Conservation (phyloP, 2,888 invertebrate species). For the Eupsilia transversa region DNA sequence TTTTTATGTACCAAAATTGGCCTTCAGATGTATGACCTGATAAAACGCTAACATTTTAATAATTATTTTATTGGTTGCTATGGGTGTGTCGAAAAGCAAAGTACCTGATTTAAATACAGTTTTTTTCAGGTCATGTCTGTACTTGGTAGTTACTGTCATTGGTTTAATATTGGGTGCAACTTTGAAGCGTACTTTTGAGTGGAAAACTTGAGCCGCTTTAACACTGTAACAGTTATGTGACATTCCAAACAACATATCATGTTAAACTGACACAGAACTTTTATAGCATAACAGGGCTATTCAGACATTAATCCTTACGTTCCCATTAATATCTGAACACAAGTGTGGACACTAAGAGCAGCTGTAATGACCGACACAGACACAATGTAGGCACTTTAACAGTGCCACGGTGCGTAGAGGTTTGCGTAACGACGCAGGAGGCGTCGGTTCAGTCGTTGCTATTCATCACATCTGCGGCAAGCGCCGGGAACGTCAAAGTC, state of each 20-base stretch:
- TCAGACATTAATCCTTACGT: constrained; percentile 9
- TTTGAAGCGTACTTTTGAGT: background rate
- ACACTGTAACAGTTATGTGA: constrained; percentile 5
- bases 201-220: background rate
- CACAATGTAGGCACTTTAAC: constrained; percentile 69
- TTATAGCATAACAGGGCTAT: constrained; percentile 1
- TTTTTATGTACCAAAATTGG: no score
- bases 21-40: constrained; percentile 21
- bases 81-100: constrained; percentile 13
- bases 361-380: constrained; percentile 51
- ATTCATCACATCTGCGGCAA: constrained; percentile 91
- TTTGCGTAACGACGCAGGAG: constrained; percentile 86
- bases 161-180: constrained; percentile 13
- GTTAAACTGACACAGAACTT: constrained; percentile 6
- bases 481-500: constrained; percentile 97
- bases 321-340: constrained; percentile 5
- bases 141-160: constrained; percentile 21
- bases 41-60: constrained; percentile 28
- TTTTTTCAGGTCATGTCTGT: constrained; percentile 13
- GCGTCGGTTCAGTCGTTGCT: constrained; percentile 88
- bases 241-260: background rate
- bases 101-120: constrained; percentile 9
- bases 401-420: constrained; percentile 87
- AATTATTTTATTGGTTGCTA: constrained; percentile 25
- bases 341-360: constrained; percentile 23